phyloP scores from a whole-genome alignment of 2,888 invertebrate species.

The Camptogramma bilineatum region DNA sequence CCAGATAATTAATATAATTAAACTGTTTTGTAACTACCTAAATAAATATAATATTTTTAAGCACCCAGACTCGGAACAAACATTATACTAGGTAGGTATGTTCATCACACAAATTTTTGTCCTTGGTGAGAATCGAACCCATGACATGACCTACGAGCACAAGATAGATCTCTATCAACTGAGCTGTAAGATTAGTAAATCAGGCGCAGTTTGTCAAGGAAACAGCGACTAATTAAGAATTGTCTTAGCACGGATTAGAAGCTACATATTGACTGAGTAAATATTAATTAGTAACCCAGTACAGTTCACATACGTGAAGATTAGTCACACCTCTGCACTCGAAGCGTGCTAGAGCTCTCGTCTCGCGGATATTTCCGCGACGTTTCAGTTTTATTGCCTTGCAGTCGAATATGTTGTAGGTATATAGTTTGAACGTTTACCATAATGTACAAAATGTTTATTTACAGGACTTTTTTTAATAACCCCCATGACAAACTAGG shows the following conservation, averaged over 20 bases:
- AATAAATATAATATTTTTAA: too few relatives aligned
- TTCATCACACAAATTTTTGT: too few relatives aligned
- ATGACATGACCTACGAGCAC: too few relatives aligned
- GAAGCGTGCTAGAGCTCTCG: slow-evolving; percentile 58
- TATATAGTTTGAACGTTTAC: slow-evolving; percentile 42
- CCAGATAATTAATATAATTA: too few relatives aligned
- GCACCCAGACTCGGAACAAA: too few relatives aligned
- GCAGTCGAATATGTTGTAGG: slow-evolving; percentile 50
- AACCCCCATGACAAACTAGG: not conserved
- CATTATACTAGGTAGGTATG: too few relatives aligned
- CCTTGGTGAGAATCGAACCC: too few relatives aligned
- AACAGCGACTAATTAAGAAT: not conserved
- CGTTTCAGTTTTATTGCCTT: slow-evolving; percentile 55
- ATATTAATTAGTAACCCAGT: slow-evolving; percentile 31
- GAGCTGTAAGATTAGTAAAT: too few relatives aligned
- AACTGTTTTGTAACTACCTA: too few relatives aligned
- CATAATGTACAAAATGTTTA: not conserved
- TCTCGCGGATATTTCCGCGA: slow-evolving; percentile 47
- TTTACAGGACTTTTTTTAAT: not conserved
- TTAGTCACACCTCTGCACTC: slow-evolving; percentile 63
- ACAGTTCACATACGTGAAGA: slow-evolving; percentile 47
- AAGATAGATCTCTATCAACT: too few relatives aligned
- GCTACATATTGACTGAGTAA: slow-evolving; percentile 1
- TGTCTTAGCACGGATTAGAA: not conserved
- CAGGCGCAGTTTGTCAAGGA: not conserved